Percentiles rank a stretch among this genome's conserved stretches.
Evolutionary conservation across 2,888 invertebrate genomes (phyloP).

Genomic region (Drosophila subsilvestris): DNA sequence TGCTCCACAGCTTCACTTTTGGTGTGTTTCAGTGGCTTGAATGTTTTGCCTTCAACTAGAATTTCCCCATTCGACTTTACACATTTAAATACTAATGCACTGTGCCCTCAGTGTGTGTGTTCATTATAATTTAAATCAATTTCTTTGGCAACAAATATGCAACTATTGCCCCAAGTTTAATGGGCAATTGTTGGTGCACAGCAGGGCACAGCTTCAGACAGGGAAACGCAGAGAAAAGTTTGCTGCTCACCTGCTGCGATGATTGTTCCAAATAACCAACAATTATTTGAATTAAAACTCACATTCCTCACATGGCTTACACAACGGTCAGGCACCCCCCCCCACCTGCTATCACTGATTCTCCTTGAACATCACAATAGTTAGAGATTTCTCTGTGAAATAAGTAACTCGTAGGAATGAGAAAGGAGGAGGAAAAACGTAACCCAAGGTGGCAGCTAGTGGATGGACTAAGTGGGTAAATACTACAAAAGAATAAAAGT

Average conservation of each 20-base stretch:
- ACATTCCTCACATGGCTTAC: not conserved
- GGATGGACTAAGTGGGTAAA: too few species aligned
- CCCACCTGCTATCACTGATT: not conserved
- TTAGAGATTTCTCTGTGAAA: not conserved
- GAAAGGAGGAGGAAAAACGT: not conserved
- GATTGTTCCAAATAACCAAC: slow-evolving; percentile 49
- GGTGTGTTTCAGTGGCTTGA: too few species aligned
- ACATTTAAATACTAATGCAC: too few species aligned
- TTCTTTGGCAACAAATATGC: not conserved
- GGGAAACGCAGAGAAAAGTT: slow-evolving; percentile 17
- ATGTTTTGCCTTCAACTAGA: too few species aligned
- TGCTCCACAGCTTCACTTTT: too few species aligned
- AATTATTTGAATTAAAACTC: slow-evolving; percentile 46
- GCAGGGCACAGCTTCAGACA: slow-evolving; percentile 2
- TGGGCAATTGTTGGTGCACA: slow-evolving; percentile 16
- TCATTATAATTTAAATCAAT: slow-evolving; percentile 8
- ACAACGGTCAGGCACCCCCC: too few species aligned
- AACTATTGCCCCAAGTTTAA: slow-evolving; percentile 10
- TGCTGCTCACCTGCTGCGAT: slow-evolving; percentile 34
- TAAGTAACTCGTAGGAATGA: not conserved
- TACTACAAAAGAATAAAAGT: not conserved
- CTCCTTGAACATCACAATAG: too few species aligned
- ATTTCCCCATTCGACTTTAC: too few species aligned
- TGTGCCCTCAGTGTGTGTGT: not conserved
- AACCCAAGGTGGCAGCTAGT: too few species aligned